A percentile compares a stretch with the other conserved stretches of the same genome.
These are phyloP conservation scores for Ectemnius continuus DNA, from an alignment of 2,888 invertebrate species.

Conservation along the genomic window DNA sequence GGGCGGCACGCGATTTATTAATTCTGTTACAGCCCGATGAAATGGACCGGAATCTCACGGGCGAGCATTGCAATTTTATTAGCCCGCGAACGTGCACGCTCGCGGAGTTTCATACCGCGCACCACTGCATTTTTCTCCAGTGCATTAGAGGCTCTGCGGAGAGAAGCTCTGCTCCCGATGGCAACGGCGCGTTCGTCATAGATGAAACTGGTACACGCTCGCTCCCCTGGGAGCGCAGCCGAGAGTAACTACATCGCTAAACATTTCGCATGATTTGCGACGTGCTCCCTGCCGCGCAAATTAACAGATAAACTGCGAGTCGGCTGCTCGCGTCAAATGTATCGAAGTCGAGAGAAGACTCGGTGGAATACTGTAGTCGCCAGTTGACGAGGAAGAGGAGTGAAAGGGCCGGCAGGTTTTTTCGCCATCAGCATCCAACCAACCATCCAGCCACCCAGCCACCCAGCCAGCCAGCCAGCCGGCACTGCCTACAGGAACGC, in stretches of 20 bases:
- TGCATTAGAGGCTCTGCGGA: too few relatives aligned
- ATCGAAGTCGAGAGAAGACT: neutral
- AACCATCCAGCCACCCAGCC: slow-evolving; percentile 2
- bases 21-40: slow-evolving; percentile 2
- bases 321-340: too few relatives aligned
- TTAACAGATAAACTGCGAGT: slow-evolving; percentile 20
- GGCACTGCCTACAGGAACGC: slow-evolving; percentile 50
- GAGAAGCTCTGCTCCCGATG: too few relatives aligned
- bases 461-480: slow-evolving; percentile 24
- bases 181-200: too few relatives aligned
- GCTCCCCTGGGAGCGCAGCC: too few relatives aligned
- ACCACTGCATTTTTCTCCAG: too few relatives aligned
- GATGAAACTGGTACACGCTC: too few relatives aligned
- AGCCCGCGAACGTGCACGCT: neutral
- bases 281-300: slow-evolving; percentile 13
- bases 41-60: slow-evolving; percentile 4
- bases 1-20: neutral
- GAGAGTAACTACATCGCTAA: neutral
- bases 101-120: too few relatives aligned
- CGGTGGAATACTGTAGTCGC: slow-evolving; percentile 29
- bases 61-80: neutral
- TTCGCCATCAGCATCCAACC: slow-evolving; percentile 12
- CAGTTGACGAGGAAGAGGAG: slow-evolving; percentile 39
- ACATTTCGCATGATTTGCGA: neutral
- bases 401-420: slow-evolving; percentile 35